Base-by-base conservation (phyloP, 2,888 invertebrate species). In the Polymixis flavicincta region DNA sequence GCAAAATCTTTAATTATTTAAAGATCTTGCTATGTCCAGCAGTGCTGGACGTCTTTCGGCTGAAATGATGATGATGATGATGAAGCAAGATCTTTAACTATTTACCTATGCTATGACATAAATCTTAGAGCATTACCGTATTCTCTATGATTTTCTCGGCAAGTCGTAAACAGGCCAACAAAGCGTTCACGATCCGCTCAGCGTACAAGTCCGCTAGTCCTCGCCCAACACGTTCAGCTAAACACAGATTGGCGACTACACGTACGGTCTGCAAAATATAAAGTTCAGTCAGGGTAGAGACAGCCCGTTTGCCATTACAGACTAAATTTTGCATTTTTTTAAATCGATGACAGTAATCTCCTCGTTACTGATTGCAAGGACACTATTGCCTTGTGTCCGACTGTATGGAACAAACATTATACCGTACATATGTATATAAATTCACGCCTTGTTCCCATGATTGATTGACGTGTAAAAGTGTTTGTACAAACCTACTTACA, bases 231-330 rank as follows among this genome's bases (percentile, higher is more conserved):
- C 97, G 97, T 61, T 98, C 97, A 88, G 98, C 97, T 78, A 99
- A 97, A 77, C 98, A 98, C 92, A 98, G 97, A 90, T 99, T 99
- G 6, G 98, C 98, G 45, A 99, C 96, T n/a, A 99, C 98, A 9
- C 99, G 97, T 25, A 98, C 97, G 61, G 98, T 97, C 98, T 97
- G 92, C 2, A n/a, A 22, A 60, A 59, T 63, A 28, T 54, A 11
- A 42, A n/a, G 2, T 22, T 42, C 19, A 22, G 9, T 42, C 9
- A 52, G 11, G 1, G 28, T 11, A 37, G n/a, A 14, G 69, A 19
- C 32, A 54, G 63, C n/a, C 3, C 17, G 32, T 32, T 17, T 37
- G 45, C 45, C n/a, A 61, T n/a, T 5, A n/a, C 9, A 37, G 9
- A n/a, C 37, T 9, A 42, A 17, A 11, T 25, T 25, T 19, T 25